These are phyloP conservation scores for Philopedon plagiatum DNA, from an alignment of 2,888 invertebrate species.

Conservation along the genomic window DNA sequence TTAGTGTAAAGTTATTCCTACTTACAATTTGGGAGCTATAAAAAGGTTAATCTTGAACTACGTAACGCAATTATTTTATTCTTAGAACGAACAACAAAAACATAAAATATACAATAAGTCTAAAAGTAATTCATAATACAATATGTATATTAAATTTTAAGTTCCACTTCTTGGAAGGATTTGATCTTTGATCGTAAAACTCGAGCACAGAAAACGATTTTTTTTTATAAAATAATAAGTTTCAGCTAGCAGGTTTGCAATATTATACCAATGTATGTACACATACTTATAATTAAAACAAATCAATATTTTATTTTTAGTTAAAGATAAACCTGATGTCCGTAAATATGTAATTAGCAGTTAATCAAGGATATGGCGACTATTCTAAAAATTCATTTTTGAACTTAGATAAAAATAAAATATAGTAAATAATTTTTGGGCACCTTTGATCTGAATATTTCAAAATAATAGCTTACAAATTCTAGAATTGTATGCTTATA, in stretches of 20 bases:
- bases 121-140: not conserved
- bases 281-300: too few relatives aligned
- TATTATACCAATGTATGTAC: too few relatives aligned
- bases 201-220: not conserved
- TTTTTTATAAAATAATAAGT: not conserved
- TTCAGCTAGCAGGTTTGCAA: not conserved
- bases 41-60: not conserved
- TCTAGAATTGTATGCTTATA: not conserved
- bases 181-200: conserved; percentile 2
- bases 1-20: too few relatives aligned
- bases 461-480: not conserved
- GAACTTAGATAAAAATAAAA: too few relatives aligned
- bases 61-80: not conserved
- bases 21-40: too few relatives aligned
- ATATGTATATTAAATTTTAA: conserved; percentile 2
- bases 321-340: too few relatives aligned
- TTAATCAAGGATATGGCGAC: too few relatives aligned
- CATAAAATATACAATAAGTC: conserved; percentile 1
- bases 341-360: too few relatives aligned
- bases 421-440: too few relatives aligned
- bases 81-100: not conserved
- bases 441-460: not conserved
- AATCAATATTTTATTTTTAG: too few relatives aligned
- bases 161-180: conserved; percentile 4
- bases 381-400: too few relatives aligned